These are phyloP conservation scores for Drosophila lini DNA, from an alignment of 1,140 invertebrate genomes.

Conservation along the genomic window DNA sequence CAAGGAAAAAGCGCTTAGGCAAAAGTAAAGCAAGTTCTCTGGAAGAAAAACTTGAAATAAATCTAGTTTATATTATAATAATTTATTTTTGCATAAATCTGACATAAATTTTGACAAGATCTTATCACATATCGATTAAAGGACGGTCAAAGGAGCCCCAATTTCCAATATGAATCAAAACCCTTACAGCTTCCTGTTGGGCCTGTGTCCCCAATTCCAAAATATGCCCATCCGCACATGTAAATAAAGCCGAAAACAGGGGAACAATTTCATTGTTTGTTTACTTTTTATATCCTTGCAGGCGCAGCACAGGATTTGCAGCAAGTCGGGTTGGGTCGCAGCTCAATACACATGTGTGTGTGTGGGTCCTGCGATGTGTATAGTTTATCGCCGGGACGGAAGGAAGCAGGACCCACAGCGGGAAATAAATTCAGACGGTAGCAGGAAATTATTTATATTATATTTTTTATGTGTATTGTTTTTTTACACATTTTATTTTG, in stretches of 20 bases:
- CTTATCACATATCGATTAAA: constrained; percentile 51
- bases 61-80: background rate
- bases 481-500: constrained; percentile 51
- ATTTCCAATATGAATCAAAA: constrained; percentile 77
- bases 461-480: constrained; percentile 61
- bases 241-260: constrained; percentile 55
- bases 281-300: constrained; percentile 38
- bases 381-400: constrained; percentile 63
- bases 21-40: background rate
- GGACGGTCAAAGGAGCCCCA: constrained; percentile 43
- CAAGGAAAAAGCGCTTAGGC: background rate
- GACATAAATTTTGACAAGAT: constrained; percentile 9
- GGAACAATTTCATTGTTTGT: constrained; percentile 28
- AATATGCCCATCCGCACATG: constrained; percentile 40
- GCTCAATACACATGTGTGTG: constrained; percentile 24
- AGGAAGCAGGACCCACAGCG: constrained; percentile 61
- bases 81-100: constrained; percentile 21
- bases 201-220: constrained; percentile 41
- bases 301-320: constrained; percentile 35
- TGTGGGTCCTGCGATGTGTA: constrained; percentile 19
- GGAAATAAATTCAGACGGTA: constrained; percentile 61
- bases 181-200: constrained; percentile 68
- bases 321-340: constrained; percentile 27
- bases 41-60: background rate
- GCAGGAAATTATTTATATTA: constrained; percentile 82